A percentile compares a stretch with the other conserved stretches of the same genome.
Evolutionary conservation across 1,140 invertebrate species (phyloP).

Genomic region (Hestina assimilis): DNA sequence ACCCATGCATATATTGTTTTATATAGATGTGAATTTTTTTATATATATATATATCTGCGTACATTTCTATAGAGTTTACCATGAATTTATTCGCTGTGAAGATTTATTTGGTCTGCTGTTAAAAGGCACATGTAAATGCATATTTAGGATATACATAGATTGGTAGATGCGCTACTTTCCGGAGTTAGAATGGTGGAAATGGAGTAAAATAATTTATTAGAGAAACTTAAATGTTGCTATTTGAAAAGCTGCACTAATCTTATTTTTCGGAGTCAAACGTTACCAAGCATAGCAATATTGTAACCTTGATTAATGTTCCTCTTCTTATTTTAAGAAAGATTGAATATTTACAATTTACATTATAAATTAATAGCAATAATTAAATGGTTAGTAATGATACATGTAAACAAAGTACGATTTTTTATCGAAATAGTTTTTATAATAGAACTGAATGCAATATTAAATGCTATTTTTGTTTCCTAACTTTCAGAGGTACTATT

Average conservation of each 20-base stretch:
- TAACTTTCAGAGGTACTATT: conserved; percentile 79
- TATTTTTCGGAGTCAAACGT: conserved; percentile 67
- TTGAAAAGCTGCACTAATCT: conserved; percentile 78
- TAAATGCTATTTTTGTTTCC: conserved; percentile 77
- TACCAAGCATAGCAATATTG: conserved; percentile 77
- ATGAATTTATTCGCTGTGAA: conserved; percentile 29
- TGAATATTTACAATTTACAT: conserved; percentile 79
- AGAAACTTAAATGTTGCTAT: conserved; percentile 72
- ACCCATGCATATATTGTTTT: conserved; percentile 36
- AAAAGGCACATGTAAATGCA: conserved; percentile 49
- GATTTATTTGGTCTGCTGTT: conserved; percentile 35
- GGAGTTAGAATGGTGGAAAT: conserved; percentile 57
- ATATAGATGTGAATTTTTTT: conserved; percentile 35
- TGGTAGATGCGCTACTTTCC: conserved; percentile 75
- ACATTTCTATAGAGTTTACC: conserved; percentile 45
- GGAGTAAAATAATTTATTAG: conserved; percentile 35
- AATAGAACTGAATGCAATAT: conserved; percentile 74
- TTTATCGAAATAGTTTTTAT: conserved; percentile 78
- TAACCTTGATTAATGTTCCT: conserved; percentile 79
- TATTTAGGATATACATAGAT: conserved; percentile 70
- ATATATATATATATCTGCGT: conserved; percentile 44
- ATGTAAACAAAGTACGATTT: conserved; percentile 76
- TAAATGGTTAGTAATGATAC: conserved; percentile 70
- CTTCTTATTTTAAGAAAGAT: conserved; percentile 79
- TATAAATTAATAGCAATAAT: conserved; percentile 77